Conservation (phyloP, 1,140 invertebrate species). For the Drosophila serrata region DNA sequence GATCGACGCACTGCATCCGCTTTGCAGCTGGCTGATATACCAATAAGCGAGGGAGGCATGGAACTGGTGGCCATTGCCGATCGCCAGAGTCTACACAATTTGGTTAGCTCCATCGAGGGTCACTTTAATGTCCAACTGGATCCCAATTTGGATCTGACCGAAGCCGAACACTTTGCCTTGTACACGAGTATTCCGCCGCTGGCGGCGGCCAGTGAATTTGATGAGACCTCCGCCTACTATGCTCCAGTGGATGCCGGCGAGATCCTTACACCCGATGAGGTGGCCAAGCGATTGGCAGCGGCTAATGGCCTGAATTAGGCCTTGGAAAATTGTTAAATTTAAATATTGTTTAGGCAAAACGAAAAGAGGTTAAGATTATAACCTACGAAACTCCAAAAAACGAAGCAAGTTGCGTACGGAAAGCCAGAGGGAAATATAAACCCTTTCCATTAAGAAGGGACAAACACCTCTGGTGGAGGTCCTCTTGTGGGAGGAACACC, state of each 20-base stretch:
- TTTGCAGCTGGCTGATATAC: slow-evolving; percentile 82
- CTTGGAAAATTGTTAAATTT: slow-evolving; percentile 15
- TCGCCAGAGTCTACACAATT: slow-evolving; percentile 80
- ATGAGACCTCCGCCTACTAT: slow-evolving; percentile 94
- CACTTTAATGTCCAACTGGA: slow-evolving; percentile 81
- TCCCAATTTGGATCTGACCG: slow-evolving; percentile 89
- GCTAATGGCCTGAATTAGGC: slow-evolving; percentile 55
- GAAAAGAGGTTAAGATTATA: slow-evolving; percentile 12
- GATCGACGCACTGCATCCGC: slow-evolving; percentile 83
- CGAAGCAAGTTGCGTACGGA: slow-evolving; percentile 12
- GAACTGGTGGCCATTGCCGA: slow-evolving; percentile 84
- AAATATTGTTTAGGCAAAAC: slow-evolving; percentile 34
- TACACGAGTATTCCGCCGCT: slow-evolving; percentile 93
- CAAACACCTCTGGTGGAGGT: neutral
- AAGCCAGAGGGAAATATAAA: neutral
- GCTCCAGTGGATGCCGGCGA: slow-evolving; percentile 92
- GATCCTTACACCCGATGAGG: slow-evolving; percentile 83
- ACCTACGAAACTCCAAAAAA: slow-evolving; percentile 23
- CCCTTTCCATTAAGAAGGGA: neutral
- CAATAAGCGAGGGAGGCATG: slow-evolving; percentile 84
- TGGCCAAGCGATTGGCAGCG: slow-evolving; percentile 73
- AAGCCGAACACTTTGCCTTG: slow-evolving; percentile 94
- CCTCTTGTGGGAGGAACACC: slow-evolving; percentile 35
- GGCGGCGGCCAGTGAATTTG: slow-evolving; percentile 94
- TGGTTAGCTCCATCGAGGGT: slow-evolving; percentile 79